Base-by-base conservation (phyloP, 2,113 vertebrate genomes). In the Henicopernis longicauda region DNA sequence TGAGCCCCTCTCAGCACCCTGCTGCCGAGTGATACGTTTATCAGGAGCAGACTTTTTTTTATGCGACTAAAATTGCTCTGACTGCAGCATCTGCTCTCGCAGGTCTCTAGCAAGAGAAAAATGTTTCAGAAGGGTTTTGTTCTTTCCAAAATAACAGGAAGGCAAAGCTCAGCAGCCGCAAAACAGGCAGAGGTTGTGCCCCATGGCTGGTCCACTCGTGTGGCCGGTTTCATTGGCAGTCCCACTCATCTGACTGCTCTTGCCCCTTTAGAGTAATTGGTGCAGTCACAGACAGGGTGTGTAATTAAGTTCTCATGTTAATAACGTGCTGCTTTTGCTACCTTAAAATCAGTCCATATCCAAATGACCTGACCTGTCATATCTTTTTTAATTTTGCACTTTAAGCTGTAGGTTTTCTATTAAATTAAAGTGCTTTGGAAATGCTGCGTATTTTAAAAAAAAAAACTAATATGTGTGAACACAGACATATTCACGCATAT, bases 161-260 rank as follows among this genome's bases (percentile, higher is more conserved):
- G 31, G 32, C 66, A 77, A 65, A 89, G 58, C 82, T 72, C 7
- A 6, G 26, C 66, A 42, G 34, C 45, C 77, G 25, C 69, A 40
- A 69, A 79, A 21, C 9, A 2, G 3, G n/a, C n/a, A 61, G 80
- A 61, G 38, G 18, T 32, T 31, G 20, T 83, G 85, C 38, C 67
- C 72, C 32, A 5, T 0, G 1, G 52, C 72, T 57, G 61, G 31
- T 25, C 57, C 0, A 0, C 23, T 52, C 17, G 0, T 26, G 23
- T 8, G 3, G 65, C 34, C 4, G 0, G 21, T 55, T 42, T 32
- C 58, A 4, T 8, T 23, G 40, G 49, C 36, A 27, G 73, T 19
- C 6, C 16, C 11, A 3, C 8, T 82, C 5, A 36, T 57, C 47
- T n/a, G 83, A 21, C 59, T 40, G 0, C 52, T 49, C 45, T 10